phyloP scores from a whole-genome alignment of 2,797 vertebrate genomes.

The Okamejei kenojei region DNA sequence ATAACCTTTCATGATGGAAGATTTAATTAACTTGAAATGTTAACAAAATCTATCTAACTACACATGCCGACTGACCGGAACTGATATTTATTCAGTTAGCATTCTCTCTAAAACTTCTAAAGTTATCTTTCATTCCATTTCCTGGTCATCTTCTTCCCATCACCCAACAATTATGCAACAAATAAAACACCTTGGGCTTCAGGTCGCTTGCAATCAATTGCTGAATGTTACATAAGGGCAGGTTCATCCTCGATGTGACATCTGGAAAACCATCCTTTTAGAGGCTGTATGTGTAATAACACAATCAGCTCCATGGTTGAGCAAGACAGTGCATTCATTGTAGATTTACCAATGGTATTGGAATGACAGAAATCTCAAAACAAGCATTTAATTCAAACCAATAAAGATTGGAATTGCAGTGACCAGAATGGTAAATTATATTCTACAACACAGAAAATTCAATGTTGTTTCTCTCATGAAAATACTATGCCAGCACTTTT shows the following conservation, averaged over 20 bases:
- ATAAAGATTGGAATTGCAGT: not conserved
- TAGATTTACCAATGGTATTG: not conserved
- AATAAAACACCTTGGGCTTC: not conserved
- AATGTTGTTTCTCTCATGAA: not conserved
- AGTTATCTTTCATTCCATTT: not conserved
- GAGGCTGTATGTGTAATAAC: too few relatives aligned
- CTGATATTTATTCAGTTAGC: not conserved
- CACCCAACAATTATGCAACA: not conserved
- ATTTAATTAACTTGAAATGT: too few relatives aligned
- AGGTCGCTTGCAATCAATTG: not conserved
- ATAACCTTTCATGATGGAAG: too few relatives aligned
- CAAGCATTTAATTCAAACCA: not conserved
- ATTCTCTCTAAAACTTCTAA: not conserved
- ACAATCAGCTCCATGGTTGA: not conserved
- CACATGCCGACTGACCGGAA: too few relatives aligned
- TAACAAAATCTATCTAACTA: too few relatives aligned
- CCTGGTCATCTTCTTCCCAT: not conserved
- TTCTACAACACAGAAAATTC: slow-evolving; percentile 1
- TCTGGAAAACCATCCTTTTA: not conserved
- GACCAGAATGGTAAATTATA: not conserved
- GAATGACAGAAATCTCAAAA: not conserved
- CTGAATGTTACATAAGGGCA: not conserved
- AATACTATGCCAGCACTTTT: not conserved
- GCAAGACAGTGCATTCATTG: too few relatives aligned
- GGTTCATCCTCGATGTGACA: not conserved